Evolutionary conservation across 2,797 vertebrate species (phyloP), one percentile per base, ranked within the genome.

Genomic region (Fratercula arctica): DNA sequence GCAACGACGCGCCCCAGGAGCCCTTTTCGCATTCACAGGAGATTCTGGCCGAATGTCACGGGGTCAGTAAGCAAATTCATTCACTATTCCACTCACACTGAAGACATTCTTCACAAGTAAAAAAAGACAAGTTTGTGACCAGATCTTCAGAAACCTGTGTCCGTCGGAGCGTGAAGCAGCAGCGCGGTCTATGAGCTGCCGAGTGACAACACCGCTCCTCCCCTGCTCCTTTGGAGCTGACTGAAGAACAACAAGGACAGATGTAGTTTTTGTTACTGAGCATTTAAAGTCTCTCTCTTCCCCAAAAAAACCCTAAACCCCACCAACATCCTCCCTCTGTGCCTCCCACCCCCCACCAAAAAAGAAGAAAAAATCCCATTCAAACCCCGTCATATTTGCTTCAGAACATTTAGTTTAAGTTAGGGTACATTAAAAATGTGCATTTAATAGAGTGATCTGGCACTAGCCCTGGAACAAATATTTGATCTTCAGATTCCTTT

Each of bases 261-360:
- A 61, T 3, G 43, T 35, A 53, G 5, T 25, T 90, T 69, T 80
- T 77, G 69, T 64, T 60, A 25, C 5, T 10, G 70, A 59, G 17
- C 16, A 17, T 63, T 96, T 51, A 28, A 18, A 29, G 11, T 69
- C 28, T 75, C 35, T 72, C 21, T 23, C 37, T 56, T 82, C 46
- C 54, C 51, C 48, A 29, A 59, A 11, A 50, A 73, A 70, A 1
- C 6, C 26, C 13, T 43, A 66, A 66, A 31, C 11, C 12, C 16
- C 24, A 35, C 46, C 28, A 45, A 9, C 13, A 56, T n/a, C n/a
- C 13, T 20, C 15, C 20, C 7, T 4, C 13, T 2, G 1, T 39
- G 16, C 26, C 28, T 13, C 19, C 13, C 39, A 4, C 3, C 5
- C 17, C 20, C 15, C 29, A 10, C 2, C 9, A 0, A 3, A 7